Evolutionary conservation across 2,113 vertebrate species (phyloP), one percentile per base, ranked within the genome.

Genomic region (Clinocottus analis): DNA sequence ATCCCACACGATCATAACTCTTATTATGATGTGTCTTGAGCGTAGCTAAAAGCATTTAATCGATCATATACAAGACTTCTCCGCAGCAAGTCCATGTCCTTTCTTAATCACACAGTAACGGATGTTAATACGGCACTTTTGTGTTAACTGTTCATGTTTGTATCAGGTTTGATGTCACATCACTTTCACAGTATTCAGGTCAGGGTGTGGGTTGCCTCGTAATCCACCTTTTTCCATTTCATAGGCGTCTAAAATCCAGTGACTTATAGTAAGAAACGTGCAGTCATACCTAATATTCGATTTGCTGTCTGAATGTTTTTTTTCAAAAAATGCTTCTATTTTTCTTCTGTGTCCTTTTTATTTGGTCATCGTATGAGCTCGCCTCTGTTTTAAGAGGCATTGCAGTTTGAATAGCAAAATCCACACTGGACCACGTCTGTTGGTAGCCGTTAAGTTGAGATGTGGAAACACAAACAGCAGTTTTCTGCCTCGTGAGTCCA

Each of bases 381-480:
- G 73, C 85, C 84, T 92, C 92, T 92, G 92, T 94, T 94, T 91
- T 92, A 92, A 67, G 89, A 90, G 91, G 87, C 49, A 35, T 77
- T 80, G 56, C 23, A 56, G 69, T 75, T 72, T 60, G 37, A 79
- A 66, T 9, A 67, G 45, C 49, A 76, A n/a, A 76, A 73, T 71
- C 75, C 59, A 79, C 59, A 82, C 43, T 72, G 39, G 62, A 75
- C 63, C 70, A 23, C 27, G 19, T 7, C n/a, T 53, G 25, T n/a
- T 49, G 19, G 47, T 49, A 49, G 47, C 27, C 35, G 17, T 29
- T 17, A 31, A 68, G 6, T 47, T 25, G 1, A 43, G 14, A 21
- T 9, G 51, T 47, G 9, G 56, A 12, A 17, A 31, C 9, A 21
- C 14, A 13, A 21, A 11, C 31, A 41, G 23, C 29, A n/a, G 39